phyloP scores from a whole-genome alignment of 2,113 vertebrate genomes.

The Cyanocitta stelleri region DNA sequence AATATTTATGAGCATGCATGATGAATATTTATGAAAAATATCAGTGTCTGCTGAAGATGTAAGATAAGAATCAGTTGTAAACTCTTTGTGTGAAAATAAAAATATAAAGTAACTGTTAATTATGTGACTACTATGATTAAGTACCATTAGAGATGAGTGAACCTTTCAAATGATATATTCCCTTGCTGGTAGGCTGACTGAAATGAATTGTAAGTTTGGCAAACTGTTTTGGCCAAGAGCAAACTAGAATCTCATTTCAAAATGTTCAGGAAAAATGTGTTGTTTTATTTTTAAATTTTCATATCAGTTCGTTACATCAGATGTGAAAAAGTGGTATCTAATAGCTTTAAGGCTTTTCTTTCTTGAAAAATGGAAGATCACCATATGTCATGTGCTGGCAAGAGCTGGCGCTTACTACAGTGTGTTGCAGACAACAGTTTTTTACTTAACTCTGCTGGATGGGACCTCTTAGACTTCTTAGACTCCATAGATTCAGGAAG shows the following conservation, averaged over 20 bases:
- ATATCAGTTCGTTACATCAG: background rate
- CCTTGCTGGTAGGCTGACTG: background rate
- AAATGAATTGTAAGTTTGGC: background rate
- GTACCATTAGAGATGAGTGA: background rate
- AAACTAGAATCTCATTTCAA: background rate
- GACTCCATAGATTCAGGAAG: background rate
- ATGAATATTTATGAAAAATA: slow-evolving; percentile 45
- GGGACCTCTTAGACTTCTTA: background rate
- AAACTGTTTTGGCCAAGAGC: background rate
- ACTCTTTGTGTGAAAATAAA: background rate
- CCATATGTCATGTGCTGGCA: background rate
- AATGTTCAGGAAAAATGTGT: background rate
- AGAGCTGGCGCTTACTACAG: background rate
- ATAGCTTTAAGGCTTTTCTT: background rate
- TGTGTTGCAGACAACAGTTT: background rate
- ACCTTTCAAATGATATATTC: background rate
- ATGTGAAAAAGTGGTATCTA: background rate
- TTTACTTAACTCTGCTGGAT: background rate
- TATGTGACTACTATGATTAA: background rate
- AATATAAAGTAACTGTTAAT: background rate
- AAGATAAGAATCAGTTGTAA: background rate
- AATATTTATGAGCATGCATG: slow-evolving; percentile 5
- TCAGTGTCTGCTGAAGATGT: background rate
- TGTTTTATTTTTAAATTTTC: background rate
- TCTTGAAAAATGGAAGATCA: background rate